These are phyloP conservation scores for Aproaerema taeniolella DNA, from an alignment of 2,888 invertebrate genomes.

Conservation along the genomic window DNA sequence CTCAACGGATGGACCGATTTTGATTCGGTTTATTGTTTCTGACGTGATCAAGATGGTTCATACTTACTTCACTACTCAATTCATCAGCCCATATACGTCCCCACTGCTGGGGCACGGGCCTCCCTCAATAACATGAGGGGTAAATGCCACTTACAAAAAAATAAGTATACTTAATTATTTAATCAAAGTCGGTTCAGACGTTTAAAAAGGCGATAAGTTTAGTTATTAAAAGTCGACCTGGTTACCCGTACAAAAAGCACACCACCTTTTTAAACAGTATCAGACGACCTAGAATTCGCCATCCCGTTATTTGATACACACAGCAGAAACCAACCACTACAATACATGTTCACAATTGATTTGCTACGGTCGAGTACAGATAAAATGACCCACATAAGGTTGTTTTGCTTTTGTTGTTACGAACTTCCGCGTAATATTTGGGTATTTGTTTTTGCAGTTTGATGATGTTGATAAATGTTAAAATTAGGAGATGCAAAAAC, in stretches of 20 bases:
- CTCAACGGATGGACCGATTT: too few species aligned
- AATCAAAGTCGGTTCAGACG: not conserved
- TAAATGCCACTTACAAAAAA: not conserved
- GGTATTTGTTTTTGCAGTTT: too few species aligned
- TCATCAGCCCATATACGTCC: too few species aligned
- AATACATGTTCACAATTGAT: conserved; percentile 31
- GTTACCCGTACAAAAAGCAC: not conserved
- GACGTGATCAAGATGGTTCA: not conserved
- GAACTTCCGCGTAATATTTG: too few species aligned
- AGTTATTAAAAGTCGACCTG: too few species aligned
- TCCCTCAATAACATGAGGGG: too few species aligned
- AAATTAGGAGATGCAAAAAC: too few species aligned
- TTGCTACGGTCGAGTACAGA: conserved; percentile 35
- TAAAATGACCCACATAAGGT: conserved; percentile 29
- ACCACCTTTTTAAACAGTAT: conserved; percentile 7
- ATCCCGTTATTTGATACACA: conserved; percentile 29
- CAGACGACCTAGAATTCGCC: conserved; percentile 30
- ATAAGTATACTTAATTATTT: not conserved
- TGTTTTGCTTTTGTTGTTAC: conserved; percentile 16
- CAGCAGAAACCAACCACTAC: too few species aligned
- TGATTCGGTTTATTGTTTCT: too few species aligned
- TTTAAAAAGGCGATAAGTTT: too few species aligned
- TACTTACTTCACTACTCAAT: not conserved
- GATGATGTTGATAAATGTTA: too few species aligned
- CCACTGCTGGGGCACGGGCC: too few species aligned